Conservation (phyloP, 2,888 invertebrate genomes). For the Machimus rusticus region DNA sequence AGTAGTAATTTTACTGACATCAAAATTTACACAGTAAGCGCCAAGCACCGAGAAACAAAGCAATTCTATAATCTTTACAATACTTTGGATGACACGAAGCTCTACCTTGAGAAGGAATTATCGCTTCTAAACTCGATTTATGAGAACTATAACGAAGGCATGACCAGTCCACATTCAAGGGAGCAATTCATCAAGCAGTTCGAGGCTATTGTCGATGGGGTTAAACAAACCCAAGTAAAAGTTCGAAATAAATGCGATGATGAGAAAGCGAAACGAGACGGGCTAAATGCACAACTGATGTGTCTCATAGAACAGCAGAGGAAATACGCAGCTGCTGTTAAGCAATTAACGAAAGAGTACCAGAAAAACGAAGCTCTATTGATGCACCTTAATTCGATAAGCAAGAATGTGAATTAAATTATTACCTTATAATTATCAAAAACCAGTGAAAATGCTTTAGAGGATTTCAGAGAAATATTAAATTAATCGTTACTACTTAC, state of each 20-base stretch:
- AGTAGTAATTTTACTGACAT: background rate
- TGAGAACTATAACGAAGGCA: conserved; percentile 87
- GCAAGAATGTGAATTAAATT: conserved; percentile 63
- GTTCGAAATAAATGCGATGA: conserved; percentile 71
- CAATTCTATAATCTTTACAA: conserved; percentile 97
- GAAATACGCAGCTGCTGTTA: conserved; percentile 77
- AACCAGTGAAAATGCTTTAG: background rate
- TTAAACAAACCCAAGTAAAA: conserved; percentile 85
- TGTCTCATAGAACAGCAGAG: conserved; percentile 75
- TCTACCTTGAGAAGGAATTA: conserved; percentile 91
- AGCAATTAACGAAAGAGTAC: conserved; percentile 79
- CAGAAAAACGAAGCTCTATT: conserved; percentile 70
- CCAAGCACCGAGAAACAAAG: conserved; percentile 96
- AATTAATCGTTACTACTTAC: background rate
- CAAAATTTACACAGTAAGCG: conserved; percentile 74
- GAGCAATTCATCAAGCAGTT: conserved; percentile 92
- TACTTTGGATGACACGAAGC: conserved; percentile 91
- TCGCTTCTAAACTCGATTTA: conserved; percentile 86
- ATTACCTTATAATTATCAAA: background rate
- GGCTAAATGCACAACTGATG: conserved; percentile 69
- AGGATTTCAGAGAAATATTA: background rate
- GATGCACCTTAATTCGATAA: conserved; percentile 59
- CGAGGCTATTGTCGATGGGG: conserved; percentile 86
- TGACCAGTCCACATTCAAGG: conserved; percentile 79
- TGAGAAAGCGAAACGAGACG: conserved; percentile 73